A percentile compares a stretch with the other conserved stretches of the same genome.
These are phyloP conservation scores for Sphenopsis melanotis DNA, from an alignment of 2,797 vertebrate genomes.

Conservation along the genomic window DNA sequence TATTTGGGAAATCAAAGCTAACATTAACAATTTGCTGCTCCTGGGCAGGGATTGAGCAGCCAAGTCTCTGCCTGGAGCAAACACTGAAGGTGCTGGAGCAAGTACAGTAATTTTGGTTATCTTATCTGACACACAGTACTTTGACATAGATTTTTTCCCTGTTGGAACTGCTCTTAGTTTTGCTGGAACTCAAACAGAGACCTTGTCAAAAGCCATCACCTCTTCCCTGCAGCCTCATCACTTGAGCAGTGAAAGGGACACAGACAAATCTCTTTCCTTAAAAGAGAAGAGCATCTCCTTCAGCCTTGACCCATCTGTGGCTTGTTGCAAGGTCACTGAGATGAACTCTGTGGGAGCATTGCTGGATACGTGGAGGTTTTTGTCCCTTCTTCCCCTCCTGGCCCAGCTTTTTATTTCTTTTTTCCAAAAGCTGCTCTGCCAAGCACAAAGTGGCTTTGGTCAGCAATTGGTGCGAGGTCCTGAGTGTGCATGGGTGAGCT, in stretches of 20 bases:
- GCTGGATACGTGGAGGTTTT: not conserved
- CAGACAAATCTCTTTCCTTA: not conserved
- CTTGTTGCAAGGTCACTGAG: not conserved
- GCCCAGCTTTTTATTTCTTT: not conserved
- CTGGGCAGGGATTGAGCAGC: not conserved
- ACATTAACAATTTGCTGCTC: not conserved
- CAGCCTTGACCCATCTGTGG: fast-evolving
- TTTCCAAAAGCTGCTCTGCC: not conserved
- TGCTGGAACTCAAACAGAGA: not conserved
- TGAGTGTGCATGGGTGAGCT: not conserved
- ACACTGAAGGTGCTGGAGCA: not conserved
- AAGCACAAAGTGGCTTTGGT: not conserved
- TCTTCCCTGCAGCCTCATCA: not conserved
- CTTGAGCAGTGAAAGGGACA: not conserved
- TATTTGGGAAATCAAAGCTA: not conserved
- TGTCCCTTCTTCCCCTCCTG: not conserved
- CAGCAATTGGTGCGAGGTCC: fast-evolving
- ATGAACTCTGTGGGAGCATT: not conserved
- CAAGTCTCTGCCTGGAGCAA: not conserved
- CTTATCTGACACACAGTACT: not conserved
- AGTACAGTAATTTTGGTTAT: not conserved
- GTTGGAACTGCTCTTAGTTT: not conserved
- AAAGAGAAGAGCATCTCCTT: not conserved
- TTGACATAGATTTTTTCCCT: no score
- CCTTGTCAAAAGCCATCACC: not conserved